Evolutionary conservation across 2,888 invertebrate genomes (phyloP), one percentile per base, ranked within the genome.

Genomic region (Yponomeuta plumbellus): DNA sequence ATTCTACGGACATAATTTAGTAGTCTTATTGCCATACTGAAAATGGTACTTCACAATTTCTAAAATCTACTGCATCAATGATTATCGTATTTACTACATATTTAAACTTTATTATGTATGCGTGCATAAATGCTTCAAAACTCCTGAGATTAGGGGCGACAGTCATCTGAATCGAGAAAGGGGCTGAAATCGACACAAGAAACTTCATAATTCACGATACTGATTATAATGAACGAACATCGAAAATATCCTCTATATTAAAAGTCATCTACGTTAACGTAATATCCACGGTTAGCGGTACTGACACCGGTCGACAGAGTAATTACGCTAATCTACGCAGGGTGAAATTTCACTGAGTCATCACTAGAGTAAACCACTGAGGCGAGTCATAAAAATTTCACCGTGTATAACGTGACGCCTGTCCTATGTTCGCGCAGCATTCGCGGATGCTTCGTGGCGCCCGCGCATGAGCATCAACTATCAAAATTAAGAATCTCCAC

Each of bases 111-210:
- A 56, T 77, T 78, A 83, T 78, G 44, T 52, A 52, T 52, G 44
- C 79, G 89, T 88, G 88, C 89, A 74, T 89, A 89, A 90, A 90
- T 90, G 90, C 90, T 86, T 86, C 79, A 81, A 87, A 85, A 86
- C 77, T 82, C 80, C 81, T 80, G 81, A 62, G 39, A 13, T 83
- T 77, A 79, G 79, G 76, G 78, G 81, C 79, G 81, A 83, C 79
- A 79, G 85, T 78, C 76, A 83, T 80, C 77, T 52, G 17, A 52
- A 75, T 84, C 80, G 73, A 81, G 80, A 84, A 84, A 83, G 84
- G 85, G 84, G 82, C 77, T 78, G 81, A 84, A 86, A 82, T 83
- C 86, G 82, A 84, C 80, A 83, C 80, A 78, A 79, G 84, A 83
- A 82, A 80, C 79, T 80, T 80, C 85, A 76, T 79, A 83, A 81